Evolutionary conservation across 1,140 invertebrate species (phyloP).

Genomic region (Cepaea nemoralis): DNA sequence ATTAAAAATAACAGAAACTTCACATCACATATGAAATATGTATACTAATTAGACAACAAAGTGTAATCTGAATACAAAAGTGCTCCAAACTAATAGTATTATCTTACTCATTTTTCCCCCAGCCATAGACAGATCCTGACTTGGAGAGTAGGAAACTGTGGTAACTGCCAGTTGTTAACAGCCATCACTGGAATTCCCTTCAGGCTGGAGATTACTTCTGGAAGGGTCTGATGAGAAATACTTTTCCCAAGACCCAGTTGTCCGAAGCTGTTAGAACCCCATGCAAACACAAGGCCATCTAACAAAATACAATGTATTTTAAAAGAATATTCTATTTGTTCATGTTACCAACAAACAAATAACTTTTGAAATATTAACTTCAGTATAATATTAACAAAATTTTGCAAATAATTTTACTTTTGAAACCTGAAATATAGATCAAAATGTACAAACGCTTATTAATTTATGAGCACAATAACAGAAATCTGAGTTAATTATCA

Average conservation of each 20-base stretch:
- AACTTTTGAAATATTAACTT: too few relatives aligned
- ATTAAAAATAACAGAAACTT: too few relatives aligned
- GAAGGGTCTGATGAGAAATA: conserved; percentile 75
- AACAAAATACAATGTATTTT: conserved; percentile 50
- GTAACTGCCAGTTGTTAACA: conserved; percentile 89
- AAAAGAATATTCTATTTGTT: too few relatives aligned
- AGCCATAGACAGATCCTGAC: conserved; percentile 89
- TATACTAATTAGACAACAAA: too few relatives aligned
- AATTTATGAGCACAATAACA: too few relatives aligned
- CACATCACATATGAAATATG: too few relatives aligned
- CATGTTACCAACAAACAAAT: too few relatives aligned
- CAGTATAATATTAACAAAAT: background rate
- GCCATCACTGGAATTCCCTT: conserved; percentile 84
- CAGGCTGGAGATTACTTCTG: conserved; percentile 79
- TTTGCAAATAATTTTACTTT: background rate
- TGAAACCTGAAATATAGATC: background rate
- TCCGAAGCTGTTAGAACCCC: conserved; percentile 89
- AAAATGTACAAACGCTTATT: too few relatives aligned
- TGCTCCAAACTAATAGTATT: too few relatives aligned
- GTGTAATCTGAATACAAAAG: too few relatives aligned
- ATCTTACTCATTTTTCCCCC: conserved; percentile 85
- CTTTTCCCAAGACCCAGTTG: conserved; percentile 84
- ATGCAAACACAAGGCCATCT: conserved; percentile 88
- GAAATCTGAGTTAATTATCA: too few relatives aligned
- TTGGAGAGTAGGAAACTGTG: too few relatives aligned